Percentiles rank a stretch among this genome's conserved stretches.
Conservation (phyloP, 1,140 invertebrate genomes). For the Tetraneura akinire region DNA sequence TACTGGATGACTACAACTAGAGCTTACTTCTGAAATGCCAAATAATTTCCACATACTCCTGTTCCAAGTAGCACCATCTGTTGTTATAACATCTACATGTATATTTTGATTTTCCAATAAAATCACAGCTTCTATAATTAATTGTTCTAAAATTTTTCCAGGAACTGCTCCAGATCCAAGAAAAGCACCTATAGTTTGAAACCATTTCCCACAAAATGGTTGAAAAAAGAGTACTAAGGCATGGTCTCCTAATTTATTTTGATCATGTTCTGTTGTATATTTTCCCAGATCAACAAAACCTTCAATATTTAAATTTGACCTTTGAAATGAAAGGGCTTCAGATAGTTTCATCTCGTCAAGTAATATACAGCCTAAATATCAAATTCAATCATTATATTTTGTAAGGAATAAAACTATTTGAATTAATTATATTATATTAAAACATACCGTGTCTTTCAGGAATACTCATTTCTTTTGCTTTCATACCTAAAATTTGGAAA, state of each 20-base stretch:
- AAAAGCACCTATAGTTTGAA: conserved; percentile 34
- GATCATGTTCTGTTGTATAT: conserved; percentile 15
- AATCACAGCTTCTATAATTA: conserved; percentile 22
- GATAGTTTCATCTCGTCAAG: conserved; percentile 13
- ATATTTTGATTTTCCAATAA: conserved; percentile 42
- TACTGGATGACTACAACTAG: conserved; percentile 11
- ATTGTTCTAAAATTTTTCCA: not conserved
- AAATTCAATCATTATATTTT: not conserved
- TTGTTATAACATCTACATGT: conserved; percentile 52
- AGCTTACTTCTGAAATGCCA: conserved; percentile 48
- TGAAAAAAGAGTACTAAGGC: conserved; percentile 36
- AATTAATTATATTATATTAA: not conserved
- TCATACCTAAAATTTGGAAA: not conserved
- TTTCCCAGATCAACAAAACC: conserved; percentile 24
- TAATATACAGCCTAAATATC: not conserved
- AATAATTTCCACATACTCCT: conserved; percentile 53
- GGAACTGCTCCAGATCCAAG: conserved; percentile 9
- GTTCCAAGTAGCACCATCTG: conserved; percentile 54
- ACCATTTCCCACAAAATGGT: conserved; percentile 39
- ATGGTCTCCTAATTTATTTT: conserved; percentile 19
- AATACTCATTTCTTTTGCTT: not conserved
- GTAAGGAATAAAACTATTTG: not conserved
- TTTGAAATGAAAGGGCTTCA: not conserved
- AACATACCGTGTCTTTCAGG: not conserved
- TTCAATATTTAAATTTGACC: not conserved